Base-by-base conservation (phyloP, 2,888 invertebrate species). In the Drosophila niveifrons region DNA sequence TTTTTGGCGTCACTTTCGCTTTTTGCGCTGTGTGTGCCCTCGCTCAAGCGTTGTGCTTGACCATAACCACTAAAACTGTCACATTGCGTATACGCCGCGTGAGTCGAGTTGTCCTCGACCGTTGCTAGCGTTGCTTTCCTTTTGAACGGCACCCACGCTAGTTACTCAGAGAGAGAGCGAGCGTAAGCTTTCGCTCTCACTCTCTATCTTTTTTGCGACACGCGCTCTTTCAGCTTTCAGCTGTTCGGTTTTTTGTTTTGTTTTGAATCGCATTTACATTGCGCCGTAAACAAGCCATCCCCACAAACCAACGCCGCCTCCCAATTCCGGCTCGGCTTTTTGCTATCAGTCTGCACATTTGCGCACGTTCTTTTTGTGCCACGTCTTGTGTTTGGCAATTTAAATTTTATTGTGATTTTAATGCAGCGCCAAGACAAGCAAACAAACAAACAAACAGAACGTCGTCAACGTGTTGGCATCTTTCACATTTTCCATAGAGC, bases 51-150 rank as follows among this genome's bases (percentile, higher is more conserved):
- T 71, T 81, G 88, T 75, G 89, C 89, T 90, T 90, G 90, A 90
- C 90, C 90, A 88, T 80, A 89, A 88, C 88, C 84, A 89, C 84
- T 89, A 89, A 90, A 86, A 78, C 78, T 86, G 90, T 89, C 90
- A 85, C 80, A 85, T 89, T 88, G 82, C 90, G 88, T 90, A 90
- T 84, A 82, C 80, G 88, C 82, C 88, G 80, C 80, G 78, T 88
- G 13, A n/a, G 55, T 31, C 31, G 55, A 55, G 78, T 75, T 79
- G 76, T 74, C 82, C 86, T 83, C 83, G 87, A 73, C 68, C 75
- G 64, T 39, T 58, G 41, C 58, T 62, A 41, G 71, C 39, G n/a
- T 57, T 62, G 53, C 52, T 57, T 41, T 51, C 70, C 74, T 77
- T 67, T 71, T 53, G 23, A 66, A 39, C 68, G 44, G 65, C 68